A percentile compares a stretch with the other conserved stretches of the same genome.
Evolutionary conservation across 1,140 invertebrate genomes (phyloP).

Genomic region (Sitodiplosis mosellana): DNA sequence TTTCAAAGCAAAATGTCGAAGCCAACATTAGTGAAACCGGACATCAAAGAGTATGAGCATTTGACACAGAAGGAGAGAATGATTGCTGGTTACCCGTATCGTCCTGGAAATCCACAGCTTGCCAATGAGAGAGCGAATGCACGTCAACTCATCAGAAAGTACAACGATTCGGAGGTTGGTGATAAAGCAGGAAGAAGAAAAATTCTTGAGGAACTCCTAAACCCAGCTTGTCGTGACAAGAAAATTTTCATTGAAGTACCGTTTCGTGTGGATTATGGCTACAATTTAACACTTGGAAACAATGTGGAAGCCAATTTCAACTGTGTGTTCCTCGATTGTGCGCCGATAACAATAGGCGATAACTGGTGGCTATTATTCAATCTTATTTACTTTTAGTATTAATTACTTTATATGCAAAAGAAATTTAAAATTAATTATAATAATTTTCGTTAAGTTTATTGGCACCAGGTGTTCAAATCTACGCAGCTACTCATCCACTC

Average conservation of each 20-base stretch:
- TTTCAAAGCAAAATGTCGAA: too few relatives aligned
- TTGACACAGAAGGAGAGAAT: not conserved
- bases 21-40: not conserved
- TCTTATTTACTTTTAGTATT: too few relatives aligned
- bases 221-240: not conserved
- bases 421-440: too few relatives aligned
- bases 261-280: not conserved
- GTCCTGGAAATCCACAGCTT: not conserved
- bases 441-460: too few relatives aligned
- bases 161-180: not conserved
- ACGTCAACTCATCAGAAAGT: not conserved
- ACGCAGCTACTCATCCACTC: not conserved
- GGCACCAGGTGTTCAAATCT: not conserved
- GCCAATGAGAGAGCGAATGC: not conserved
- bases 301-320: not conserved
- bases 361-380: too few relatives aligned
- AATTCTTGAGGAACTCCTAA: not conserved
- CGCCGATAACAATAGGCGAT: not conserved
- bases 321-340: not conserved
- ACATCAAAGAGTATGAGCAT: not conserved
- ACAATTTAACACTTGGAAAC: not conserved
- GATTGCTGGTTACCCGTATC: not conserved
- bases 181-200: not conserved
- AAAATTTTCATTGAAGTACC: not conserved
- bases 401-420: too few relatives aligned